A percentile compares a stretch with the other conserved stretches of the same genome.
These are phyloP conservation scores for Papilio dardanus DNA, from an alignment of 1,140 invertebrate species.

Conservation along the genomic window DNA sequence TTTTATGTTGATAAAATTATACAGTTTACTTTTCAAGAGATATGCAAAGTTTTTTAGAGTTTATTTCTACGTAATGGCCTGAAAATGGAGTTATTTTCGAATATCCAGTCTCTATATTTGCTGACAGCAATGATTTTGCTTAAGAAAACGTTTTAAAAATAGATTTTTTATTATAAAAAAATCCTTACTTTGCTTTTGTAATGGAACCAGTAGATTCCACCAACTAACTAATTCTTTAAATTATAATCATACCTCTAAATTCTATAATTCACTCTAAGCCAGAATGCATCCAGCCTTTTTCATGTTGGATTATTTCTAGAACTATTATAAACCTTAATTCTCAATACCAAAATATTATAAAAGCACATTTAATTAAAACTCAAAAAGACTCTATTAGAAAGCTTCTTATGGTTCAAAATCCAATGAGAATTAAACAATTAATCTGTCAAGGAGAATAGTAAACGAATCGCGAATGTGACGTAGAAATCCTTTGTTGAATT, in stretches of 20 bases:
- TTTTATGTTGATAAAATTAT: not conserved
- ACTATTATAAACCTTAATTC: slow-evolving; percentile 20
- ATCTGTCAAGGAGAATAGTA: slow-evolving; percentile 35
- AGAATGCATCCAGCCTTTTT: slow-evolving; percentile 32
- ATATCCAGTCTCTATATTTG: too few species aligned
- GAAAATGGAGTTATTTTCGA: too few species aligned
- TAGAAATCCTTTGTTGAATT: slow-evolving; percentile 54
- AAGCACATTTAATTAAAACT: not conserved
- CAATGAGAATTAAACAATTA: slow-evolving; percentile 14
- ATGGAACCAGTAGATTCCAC: not conserved
- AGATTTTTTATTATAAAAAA: not conserved
- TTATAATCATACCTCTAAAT: not conserved
- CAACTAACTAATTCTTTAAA: not conserved
- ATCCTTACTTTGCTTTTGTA: not conserved
- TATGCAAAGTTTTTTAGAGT: not conserved
- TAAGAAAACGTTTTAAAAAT: too few species aligned
- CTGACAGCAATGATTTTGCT: too few species aligned
- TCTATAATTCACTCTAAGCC: slow-evolving; percentile 10
- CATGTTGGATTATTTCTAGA: slow-evolving; percentile 35
- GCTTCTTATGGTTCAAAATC: slow-evolving; percentile 18
- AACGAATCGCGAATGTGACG: slow-evolving; percentile 43
- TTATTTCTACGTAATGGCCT: too few species aligned
- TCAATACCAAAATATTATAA: slow-evolving; percentile 8
- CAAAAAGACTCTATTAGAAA: not conserved
- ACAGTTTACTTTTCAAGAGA: not conserved